Evolutionary conservation across 2,113 vertebrate genomes (phyloP).

Genomic region (Onychostoma macrolepis): DNA sequence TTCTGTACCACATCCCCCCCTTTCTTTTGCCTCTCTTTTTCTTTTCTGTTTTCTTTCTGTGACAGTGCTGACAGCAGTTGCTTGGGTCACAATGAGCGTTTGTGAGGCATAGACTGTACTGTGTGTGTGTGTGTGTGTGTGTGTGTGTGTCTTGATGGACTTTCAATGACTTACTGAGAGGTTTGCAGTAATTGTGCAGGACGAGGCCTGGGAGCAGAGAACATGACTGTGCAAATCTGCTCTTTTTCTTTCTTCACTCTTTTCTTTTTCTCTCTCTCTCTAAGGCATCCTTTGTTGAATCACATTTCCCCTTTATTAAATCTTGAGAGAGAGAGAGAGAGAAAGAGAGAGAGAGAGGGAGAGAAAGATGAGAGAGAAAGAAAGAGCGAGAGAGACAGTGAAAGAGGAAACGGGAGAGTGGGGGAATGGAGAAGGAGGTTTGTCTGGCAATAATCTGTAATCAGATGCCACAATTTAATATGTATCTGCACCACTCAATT

Average conservation of each 20-base stretch:
- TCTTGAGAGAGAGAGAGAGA: neutral
- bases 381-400: neutral
- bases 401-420: neutral
- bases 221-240: conserved; percentile 24
- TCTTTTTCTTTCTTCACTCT: conserved; percentile 13
- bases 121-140: neutral
- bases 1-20: conserved; percentile 21
- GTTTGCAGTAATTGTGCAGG: conserved; percentile 24
- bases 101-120: conserved; percentile 49
- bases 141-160: conserved; percentile 3
- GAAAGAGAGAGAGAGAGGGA: neutral
- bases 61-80: conserved; percentile 53
- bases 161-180: conserved; percentile 16
- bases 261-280: conserved; percentile 18
- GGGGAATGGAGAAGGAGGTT: neutral
- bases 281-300: conserved; percentile 23
- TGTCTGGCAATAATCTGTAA: conserved; percentile 28
- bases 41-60: conserved; percentile 13
- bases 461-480: conserved; percentile 36
- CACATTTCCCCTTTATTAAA: conserved; percentile 38
- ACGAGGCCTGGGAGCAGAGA: conserved; percentile 15
- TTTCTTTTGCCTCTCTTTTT: conserved; percentile 20
- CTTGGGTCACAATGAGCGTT: conserved; percentile 56
- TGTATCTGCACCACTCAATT: conserved; percentile 35
- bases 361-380: neutral